Base-by-base conservation (phyloP, 1,140 invertebrate species). In the Pinna nobilis region DNA sequence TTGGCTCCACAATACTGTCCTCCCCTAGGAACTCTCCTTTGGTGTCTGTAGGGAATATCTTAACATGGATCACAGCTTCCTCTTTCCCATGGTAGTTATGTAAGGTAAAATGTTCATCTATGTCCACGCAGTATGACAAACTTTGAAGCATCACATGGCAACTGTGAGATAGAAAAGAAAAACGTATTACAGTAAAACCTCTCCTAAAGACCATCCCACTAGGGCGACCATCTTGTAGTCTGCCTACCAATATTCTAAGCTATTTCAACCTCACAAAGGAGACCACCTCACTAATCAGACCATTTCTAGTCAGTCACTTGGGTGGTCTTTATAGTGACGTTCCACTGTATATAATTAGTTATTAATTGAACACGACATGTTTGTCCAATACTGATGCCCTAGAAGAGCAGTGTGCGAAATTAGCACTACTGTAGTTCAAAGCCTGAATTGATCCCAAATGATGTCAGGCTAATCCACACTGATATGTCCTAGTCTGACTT, bases 21-120 rank as follows among this genome's bases (percentile, higher is more conserved):
- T 81, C 77, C 44, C 63, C 41, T 0, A 75, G 18, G 1, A 60
- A 47, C 23, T 61, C 33, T 7, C 82, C 82, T 35, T 74, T 76
- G 3, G 64, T 33, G 55, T 81, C 53, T 69, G 78, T 81, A 1
- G 82, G 81, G 25, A 79, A 50, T 9, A 84, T 25, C 70, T 77
- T 68, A 5, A 84, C 79, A 23, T 81, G 75, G 15, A 78, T 65
- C 0, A 82, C 76, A 4, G 79, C 82, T 55, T 82, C 82, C 39
- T 84, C 82, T 49, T 79, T 77, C 1, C 82, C 82, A 44, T 81
- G 82, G 51, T 84, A 81, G 66, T 84, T 82, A 49, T 81, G 79
- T 28, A 84, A 33, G 11, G 77, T 74, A 35, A 84, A 78, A 53
- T 82, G 81, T 71, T 81, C 82, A 63, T 84, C 81, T 32, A 75